phyloP scores from a whole-genome alignment of 2,797 vertebrate genomes.

The Myiothlypis coronata region DNA sequence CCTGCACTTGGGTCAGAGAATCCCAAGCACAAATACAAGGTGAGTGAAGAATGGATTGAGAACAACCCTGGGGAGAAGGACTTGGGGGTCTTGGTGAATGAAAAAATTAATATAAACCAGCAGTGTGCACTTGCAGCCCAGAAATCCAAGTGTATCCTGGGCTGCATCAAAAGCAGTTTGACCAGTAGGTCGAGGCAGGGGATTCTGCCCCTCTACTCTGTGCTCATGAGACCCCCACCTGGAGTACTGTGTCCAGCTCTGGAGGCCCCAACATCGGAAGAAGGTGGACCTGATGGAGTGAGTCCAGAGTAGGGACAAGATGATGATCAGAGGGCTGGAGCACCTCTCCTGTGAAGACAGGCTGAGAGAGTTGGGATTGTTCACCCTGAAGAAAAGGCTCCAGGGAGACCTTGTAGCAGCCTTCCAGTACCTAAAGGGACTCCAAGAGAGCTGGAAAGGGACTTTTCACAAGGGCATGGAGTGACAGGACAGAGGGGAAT shows the following conservation, averaged over 20 bases:
- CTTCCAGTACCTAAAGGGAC: too few species aligned
- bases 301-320: too few species aligned
- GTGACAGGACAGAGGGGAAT: too few species aligned
- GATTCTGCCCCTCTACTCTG: neutral
- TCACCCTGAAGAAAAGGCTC: too few species aligned
- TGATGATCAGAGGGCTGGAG: too few species aligned
- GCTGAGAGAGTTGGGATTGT: too few species aligned
- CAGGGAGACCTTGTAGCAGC: too few species aligned
- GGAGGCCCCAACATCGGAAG: too few species aligned
- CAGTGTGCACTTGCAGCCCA: neutral
- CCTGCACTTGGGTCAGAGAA: neutral
- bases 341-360: too few species aligned
- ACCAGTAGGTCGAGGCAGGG: neutral
- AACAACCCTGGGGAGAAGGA: neutral
- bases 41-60: neutral
- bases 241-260: neutral
- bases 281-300: too few species aligned
- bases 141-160: neutral
- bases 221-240: neutral
- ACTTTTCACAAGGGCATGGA: too few species aligned
- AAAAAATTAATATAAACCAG: neutral
- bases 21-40: neutral
- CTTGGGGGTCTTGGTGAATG: neutral
- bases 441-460: too few species aligned
- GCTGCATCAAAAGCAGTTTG: neutral